Evolutionary conservation across 2,797 vertebrate genomes (phyloP).

Genomic region (Tenualosa thibaudeaui): DNA sequence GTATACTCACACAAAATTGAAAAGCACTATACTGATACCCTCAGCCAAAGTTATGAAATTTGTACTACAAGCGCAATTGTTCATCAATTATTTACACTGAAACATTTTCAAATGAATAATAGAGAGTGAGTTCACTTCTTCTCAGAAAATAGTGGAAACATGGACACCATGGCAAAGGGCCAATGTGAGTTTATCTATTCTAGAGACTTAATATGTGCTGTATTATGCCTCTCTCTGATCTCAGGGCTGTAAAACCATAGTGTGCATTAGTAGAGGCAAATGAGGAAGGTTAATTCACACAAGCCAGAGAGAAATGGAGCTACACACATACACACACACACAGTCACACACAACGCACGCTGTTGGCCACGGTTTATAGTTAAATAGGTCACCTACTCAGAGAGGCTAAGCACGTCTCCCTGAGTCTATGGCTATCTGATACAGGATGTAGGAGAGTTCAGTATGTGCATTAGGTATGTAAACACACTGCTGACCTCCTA

Average conservation of each 20-base stretch:
- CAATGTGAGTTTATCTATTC: background rate
- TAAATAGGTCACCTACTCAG: conserved; percentile 23
- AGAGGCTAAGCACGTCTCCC: background rate
- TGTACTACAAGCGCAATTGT: background rate
- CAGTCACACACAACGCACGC: conserved; percentile 8
- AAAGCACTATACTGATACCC: background rate
- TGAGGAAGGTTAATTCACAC: background rate
- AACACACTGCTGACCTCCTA: background rate
- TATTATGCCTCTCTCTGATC: background rate
- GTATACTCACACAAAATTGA: background rate
- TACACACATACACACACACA: conserved; percentile 29
- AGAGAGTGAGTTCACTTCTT: background rate
- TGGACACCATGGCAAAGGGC: background rate
- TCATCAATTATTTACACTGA: background rate
- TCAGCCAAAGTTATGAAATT: background rate
- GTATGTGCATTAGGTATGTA: background rate
- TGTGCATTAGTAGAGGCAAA: background rate
- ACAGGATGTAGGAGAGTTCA: background rate
- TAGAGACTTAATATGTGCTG: background rate
- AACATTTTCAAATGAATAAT: conserved; percentile 2
- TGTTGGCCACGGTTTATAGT: conserved; percentile 9
- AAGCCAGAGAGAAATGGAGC: background rate
- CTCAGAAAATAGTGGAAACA: background rate
- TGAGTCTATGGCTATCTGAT: background rate
- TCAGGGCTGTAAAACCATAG: background rate